Percentiles rank a stretch among this genome's conserved stretches.
Evolutionary conservation across 2,888 invertebrate genomes (phyloP).

Genomic region (Rhodophaea formosa): DNA sequence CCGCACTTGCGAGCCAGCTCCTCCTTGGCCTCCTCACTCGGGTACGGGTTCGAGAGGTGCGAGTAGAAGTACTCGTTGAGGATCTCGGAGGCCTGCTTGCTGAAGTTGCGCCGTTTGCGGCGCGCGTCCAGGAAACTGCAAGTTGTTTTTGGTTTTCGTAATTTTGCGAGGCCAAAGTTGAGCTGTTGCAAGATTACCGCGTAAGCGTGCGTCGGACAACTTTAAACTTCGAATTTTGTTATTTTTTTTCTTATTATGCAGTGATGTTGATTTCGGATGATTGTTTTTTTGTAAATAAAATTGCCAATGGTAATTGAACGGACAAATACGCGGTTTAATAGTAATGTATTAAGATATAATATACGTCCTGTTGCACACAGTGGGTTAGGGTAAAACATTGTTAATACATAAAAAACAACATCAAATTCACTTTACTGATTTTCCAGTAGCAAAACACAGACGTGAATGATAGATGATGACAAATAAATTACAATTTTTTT

Average conservation of each 20-base stretch:
- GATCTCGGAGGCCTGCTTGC: slow-evolving; percentile 99
- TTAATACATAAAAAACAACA: no score
- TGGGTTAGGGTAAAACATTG: background rate
- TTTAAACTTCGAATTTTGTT: background rate
- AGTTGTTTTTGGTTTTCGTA: slow-evolving; percentile 36
- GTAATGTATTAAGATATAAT: background rate
- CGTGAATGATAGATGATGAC: no score
- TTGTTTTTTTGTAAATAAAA: background rate
- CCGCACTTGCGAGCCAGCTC: slow-evolving; percentile 99
- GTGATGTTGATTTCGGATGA: background rate
- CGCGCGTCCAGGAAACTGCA: slow-evolving; percentile 88
- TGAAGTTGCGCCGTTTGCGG: slow-evolving; percentile 98
- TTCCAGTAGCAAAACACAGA: no score
- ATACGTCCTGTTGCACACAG: background rate
- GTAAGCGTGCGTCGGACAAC: slow-evolving; percentile 2
- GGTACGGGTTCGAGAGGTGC: slow-evolving; percentile 99
- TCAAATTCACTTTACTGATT: no score
- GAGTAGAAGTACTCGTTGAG: slow-evolving; percentile 99
- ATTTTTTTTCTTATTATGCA: background rate
- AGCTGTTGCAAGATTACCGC: slow-evolving; percentile 37
- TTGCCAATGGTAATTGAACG: background rate
- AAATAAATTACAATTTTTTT: no score
- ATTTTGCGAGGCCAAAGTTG: slow-evolving; percentile 51
- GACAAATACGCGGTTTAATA: slow-evolving; percentile 4
- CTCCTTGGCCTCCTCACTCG: slow-evolving; percentile 99